phyloP scores from a whole-genome alignment of 2,797 vertebrate genomes.

The Buphagus erythrorhynchus region DNA sequence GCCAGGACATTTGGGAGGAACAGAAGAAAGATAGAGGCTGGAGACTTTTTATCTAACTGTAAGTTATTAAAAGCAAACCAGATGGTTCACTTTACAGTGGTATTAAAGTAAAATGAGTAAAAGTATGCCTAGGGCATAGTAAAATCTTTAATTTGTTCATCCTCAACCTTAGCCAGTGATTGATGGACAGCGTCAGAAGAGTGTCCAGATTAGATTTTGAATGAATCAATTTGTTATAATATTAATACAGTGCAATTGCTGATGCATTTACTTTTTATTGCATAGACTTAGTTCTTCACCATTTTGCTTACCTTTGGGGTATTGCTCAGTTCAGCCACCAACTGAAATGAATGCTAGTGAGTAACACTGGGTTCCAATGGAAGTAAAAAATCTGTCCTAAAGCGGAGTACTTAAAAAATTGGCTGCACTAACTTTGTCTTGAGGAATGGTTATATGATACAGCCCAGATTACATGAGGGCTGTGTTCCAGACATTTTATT shows the following conservation, averaged over 20 bases:
- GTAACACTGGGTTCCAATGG: background rate
- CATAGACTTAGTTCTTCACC: background rate
- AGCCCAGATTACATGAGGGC: background rate
- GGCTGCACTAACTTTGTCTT: background rate
- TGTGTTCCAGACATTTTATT: background rate
- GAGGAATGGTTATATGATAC: background rate
- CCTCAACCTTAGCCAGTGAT: slow-evolving; percentile 58
- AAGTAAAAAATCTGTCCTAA: background rate
- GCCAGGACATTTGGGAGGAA: background rate
- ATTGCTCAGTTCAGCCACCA: background rate
- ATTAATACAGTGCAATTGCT: slow-evolving; percentile 33
- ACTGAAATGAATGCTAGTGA: background rate
- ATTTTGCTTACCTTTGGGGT: slow-evolving; percentile 5
- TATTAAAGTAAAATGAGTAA: slow-evolving; percentile 72
- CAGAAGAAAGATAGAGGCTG: background rate
- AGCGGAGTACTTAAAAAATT: background rate
- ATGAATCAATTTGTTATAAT: slow-evolving; percentile 64
- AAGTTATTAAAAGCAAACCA: slow-evolving; percentile 64
- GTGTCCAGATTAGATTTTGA: slow-evolving; percentile 67
- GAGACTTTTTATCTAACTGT: slow-evolving; percentile 49
- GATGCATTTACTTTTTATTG: slow-evolving; percentile 45
- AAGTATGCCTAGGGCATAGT: slow-evolving; percentile 63
- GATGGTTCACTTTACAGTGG: slow-evolving; percentile 69
- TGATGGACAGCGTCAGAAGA: slow-evolving; percentile 66
- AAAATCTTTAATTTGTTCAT: slow-evolving; percentile 74